Conservation (phyloP, 2,888 invertebrate species). For the Flexamia atlantica region DNA sequence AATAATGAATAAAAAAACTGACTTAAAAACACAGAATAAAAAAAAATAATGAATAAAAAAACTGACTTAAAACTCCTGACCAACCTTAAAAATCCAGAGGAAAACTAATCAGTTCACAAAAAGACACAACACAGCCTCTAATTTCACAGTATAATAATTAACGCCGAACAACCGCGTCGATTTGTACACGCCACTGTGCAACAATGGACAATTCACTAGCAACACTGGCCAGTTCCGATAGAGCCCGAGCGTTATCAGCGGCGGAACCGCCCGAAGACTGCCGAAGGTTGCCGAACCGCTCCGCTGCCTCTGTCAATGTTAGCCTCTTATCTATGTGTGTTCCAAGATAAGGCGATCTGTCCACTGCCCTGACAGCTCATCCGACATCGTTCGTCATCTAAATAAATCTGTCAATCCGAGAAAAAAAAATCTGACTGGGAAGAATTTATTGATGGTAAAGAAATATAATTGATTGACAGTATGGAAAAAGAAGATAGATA, state of each 20-base stretch:
- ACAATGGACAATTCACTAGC: not conserved
- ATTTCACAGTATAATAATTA: too few relatives aligned
- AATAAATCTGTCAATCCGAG: constrained; percentile 17
- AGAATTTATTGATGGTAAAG: too few relatives aligned
- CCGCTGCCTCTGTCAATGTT: constrained; percentile 7
- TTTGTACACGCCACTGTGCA: not conserved
- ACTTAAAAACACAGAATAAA: too few relatives aligned
- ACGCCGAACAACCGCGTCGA: not conserved
- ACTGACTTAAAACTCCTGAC: too few relatives aligned
- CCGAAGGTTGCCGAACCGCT: not conserved
- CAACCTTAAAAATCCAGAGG: too few relatives aligned
- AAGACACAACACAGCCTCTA: too few relatives aligned
- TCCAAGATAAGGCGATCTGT: not conserved
- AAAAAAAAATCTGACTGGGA: not conserved
- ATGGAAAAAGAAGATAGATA: too few relatives aligned
- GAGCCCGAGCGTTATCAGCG: constrained; percentile 4
- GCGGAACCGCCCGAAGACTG: not conserved
- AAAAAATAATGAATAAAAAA: too few relatives aligned
- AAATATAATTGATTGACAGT: too few relatives aligned
- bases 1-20: too few relatives aligned
- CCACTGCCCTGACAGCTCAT: constrained; percentile 1
- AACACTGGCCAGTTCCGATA: not conserved
- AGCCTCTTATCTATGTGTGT: not conserved
- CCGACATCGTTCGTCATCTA: constrained; percentile 10
- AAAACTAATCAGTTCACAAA: too few relatives aligned